Evolutionary conservation across 2,888 invertebrate species (phyloP).

Genomic region (Eledona agricola): DNA sequence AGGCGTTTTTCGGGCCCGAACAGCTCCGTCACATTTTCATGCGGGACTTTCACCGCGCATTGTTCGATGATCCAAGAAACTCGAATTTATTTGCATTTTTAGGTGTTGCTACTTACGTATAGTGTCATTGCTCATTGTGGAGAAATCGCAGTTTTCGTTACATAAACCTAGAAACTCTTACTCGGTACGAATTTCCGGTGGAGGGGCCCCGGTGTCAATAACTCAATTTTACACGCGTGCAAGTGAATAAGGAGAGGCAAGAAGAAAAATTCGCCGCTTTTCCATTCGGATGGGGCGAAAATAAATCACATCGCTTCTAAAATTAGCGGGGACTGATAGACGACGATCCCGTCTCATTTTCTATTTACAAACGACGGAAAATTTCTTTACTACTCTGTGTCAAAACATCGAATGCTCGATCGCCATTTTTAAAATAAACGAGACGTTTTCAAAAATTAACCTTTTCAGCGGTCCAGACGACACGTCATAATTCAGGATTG

Average conservation of each 20-base stretch:
- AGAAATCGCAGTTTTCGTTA: conserved; percentile 44
- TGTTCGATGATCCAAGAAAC: conserved; percentile 30
- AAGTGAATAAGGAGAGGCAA: conserved; percentile 6
- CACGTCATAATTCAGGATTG: neutral
- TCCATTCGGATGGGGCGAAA: conserved; percentile 5
- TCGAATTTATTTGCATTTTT: conserved; percentile 31
- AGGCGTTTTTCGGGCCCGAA: conserved; percentile 23
- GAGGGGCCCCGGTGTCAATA: conserved; percentile 11
- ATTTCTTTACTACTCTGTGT: conserved; percentile 9
- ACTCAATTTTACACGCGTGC: conserved; percentile 16
- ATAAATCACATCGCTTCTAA: conserved; percentile 12
- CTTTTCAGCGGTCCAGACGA: conserved; percentile 1
- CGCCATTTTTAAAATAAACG: conserved; percentile 5
- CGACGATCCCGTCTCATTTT: conserved; percentile 9
- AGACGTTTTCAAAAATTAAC: conserved; percentile 5
- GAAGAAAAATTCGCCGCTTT: conserved; percentile 1
- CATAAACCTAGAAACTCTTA: conserved; percentile 43
- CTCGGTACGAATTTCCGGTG: conserved; percentile 18
- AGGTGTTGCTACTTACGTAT: conserved; percentile 15
- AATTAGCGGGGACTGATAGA: conserved; percentile 12
- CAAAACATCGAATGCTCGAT: conserved; percentile 8
- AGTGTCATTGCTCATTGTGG: conserved; percentile 40
- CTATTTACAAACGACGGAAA: conserved; percentile 11
- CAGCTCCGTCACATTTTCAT: conserved; percentile 28
- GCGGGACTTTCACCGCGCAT: conserved; percentile 34